These are phyloP conservation scores for Agraylea sexmaculata DNA, from an alignment of 1,140 invertebrate species.

Conservation along the genomic window DNA sequence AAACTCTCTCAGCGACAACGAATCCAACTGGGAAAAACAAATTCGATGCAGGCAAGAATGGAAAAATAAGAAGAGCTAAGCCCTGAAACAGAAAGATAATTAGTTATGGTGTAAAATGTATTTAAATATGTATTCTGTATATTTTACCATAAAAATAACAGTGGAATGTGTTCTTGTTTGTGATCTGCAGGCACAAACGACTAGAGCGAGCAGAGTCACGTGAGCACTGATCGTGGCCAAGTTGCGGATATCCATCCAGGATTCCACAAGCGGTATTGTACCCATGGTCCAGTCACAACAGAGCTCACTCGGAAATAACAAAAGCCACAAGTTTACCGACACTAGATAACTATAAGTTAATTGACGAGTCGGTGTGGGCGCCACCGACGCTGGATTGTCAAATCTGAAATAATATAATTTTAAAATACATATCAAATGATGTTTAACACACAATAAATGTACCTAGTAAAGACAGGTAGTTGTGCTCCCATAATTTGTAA, in stretches of 20 bases:
- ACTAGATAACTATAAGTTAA: constrained; percentile 90
- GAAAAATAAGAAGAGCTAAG: constrained; percentile 73
- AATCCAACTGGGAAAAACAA: constrained; percentile 96
- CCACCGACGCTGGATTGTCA: constrained; percentile 84
- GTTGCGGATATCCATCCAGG: constrained; percentile 72
- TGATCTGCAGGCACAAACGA: constrained; percentile 52
- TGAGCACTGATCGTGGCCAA: constrained; percentile 70
- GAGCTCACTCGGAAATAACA: constrained; percentile 78
- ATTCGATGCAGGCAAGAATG: constrained; percentile 93
- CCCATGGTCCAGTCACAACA: constrained; percentile 99
- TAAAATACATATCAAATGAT: not conserved
- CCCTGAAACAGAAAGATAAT: constrained; percentile 46
- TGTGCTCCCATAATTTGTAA: constrained; percentile 93
- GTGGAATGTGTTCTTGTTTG: constrained; percentile 56
- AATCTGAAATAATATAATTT: constrained; percentile 47
- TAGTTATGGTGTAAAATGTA: not conserved
- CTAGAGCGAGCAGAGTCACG: constrained; percentile 46
- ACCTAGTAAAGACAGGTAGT: constrained; percentile 90
- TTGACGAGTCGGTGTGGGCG: constrained; percentile 65
- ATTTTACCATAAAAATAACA: constrained; percentile 67
- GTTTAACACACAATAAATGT: not conserved
- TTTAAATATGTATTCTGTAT: not conserved
- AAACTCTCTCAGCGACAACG: constrained; percentile 88
- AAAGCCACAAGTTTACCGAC: constrained; percentile 80
- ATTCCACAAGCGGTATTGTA: constrained; percentile 77